phyloP scores from a whole-genome alignment of 35 echinoderm and acorn worm genomes.

The Nesometra sesokonis region DNA sequence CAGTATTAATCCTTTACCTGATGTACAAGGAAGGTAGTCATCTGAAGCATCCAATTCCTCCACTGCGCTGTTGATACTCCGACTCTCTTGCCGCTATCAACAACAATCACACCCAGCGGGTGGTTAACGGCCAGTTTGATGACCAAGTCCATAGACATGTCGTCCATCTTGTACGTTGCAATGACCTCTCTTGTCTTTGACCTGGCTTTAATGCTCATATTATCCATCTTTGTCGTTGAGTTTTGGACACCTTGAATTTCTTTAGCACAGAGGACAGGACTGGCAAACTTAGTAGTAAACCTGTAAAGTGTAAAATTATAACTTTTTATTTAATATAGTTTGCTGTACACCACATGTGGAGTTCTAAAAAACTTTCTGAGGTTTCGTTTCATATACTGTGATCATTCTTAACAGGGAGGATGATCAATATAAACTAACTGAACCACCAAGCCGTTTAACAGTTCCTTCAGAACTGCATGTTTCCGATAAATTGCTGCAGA shows the following conservation, averaged over 20 bases:
- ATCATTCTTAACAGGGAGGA: too few species aligned
- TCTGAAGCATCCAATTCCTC: constrained; percentile 89
- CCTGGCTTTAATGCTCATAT: constrained; percentile 68
- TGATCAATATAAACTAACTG: too few species aligned
- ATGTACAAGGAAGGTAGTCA: constrained; percentile 76
- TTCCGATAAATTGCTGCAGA: too few species aligned
- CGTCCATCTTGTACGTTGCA: constrained; percentile 82
- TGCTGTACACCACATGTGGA: too few species aligned
- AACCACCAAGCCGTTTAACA: too few species aligned
- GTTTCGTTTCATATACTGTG: too few species aligned
- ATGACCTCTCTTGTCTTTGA: constrained; percentile 61
- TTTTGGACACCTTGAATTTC: constrained; percentile 60
- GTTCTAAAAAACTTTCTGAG: too few species aligned
- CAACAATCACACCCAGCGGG: constrained; percentile 70
- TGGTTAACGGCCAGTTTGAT: constrained; percentile 68
- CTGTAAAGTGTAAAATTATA: constrained; percentile 15
- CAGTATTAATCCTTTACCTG: constrained; percentile 36
- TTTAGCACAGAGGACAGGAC: constrained; percentile 61
- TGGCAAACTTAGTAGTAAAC: constrained; percentile 71
- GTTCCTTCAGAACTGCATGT: too few species aligned
- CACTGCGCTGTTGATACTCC: constrained; percentile 75
- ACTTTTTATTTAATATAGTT: too few species aligned
- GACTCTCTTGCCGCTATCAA: constrained; percentile 70
- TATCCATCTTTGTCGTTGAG: constrained; percentile 34
- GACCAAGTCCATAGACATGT: constrained; percentile 78